Base-by-base conservation (phyloP, 92 coral and sea anemone species). In the Muricea muricata region DNA sequence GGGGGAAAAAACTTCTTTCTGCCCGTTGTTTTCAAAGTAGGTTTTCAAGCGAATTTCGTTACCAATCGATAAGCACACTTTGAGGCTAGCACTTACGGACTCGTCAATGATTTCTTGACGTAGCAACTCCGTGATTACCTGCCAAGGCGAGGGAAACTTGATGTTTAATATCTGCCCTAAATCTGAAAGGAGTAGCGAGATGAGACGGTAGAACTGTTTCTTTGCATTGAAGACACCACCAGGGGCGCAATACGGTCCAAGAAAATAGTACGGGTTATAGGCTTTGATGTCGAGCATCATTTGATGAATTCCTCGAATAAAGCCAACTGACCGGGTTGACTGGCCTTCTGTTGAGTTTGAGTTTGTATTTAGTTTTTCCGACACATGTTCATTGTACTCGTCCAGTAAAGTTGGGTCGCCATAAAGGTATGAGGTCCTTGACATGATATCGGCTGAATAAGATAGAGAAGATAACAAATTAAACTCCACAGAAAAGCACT, bases 11-110 rank as follows among this genome's bases (percentile, higher is more conserved):
- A 73, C 18, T 73, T 73, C 58, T 10, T 73, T 73, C 15, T 73
- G 79, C 1, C 79, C 35, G 9, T 52, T 48, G 46, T 73, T 41
- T 8, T 58, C 79, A 46, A 73, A 52, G 57, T 73, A 73, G 18
- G 57, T 41, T 20, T 73, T 73, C 58, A 73, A 60, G 1, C 79
- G 79, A 2, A 73, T 73, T 73, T 73, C 79, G 79, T 73, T 73
- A 5, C 58, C 79, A 41, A 83, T 74, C 14, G 35, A 60, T 46
- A 26, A 18, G 32, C 78, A 84, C 37, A 39, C 65, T 23, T 72
- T 39, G 21, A 61, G 21, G 56, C 24, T 30, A 14, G 8, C 60
- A 35, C 0, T 15, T n/a, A 7, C 57, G 0, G 32, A n/a, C 31
- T 73, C 79, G 18, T 13, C 57, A 46, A 73, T 73, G 6, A 40